A percentile compares a stretch with the other conserved stretches of the same genome.
Conservation (phyloP, 2,888 invertebrate genomes). For the Ectropis crepuscularia region DNA sequence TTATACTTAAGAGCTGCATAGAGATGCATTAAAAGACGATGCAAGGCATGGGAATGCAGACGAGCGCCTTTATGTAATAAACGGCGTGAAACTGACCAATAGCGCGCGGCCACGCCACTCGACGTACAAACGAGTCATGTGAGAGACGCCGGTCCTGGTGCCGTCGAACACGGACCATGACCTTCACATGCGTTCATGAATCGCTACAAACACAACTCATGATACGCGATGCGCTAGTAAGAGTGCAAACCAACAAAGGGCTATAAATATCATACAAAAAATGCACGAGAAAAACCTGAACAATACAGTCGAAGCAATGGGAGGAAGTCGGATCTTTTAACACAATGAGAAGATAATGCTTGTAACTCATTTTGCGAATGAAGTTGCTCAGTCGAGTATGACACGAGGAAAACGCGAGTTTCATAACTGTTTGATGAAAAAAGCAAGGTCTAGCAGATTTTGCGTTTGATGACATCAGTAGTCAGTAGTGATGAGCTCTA, state of each 20-base stretch:
- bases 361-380: conserved; percentile 45
- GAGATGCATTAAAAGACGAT: conserved; percentile 9
- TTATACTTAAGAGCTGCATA: background rate
- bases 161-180: conserved; percentile 63
- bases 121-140: conserved; percentile 63
- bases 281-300: conserved; percentile 41
- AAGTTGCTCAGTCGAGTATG: conserved; percentile 29
- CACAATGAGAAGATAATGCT: conserved; percentile 33
- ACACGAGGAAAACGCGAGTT: conserved; percentile 37
- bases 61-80: conserved; percentile 49
- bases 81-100: conserved; percentile 62
- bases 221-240: conserved; percentile 47
- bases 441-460: conserved; percentile 17
- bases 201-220: conserved; percentile 57
- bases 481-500: conserved; percentile 19
- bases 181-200: conserved; percentile 67
- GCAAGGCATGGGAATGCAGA: conserved; percentile 34
- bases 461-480: conserved; percentile 23
- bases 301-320: conserved; percentile 46
- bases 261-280: conserved; percentile 50
- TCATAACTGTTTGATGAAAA: conserved; percentile 35
- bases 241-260: conserved; percentile 45
- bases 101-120: conserved; percentile 59
- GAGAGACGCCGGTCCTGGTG: conserved; percentile 61
- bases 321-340: conserved; percentile 52